phyloP scores from a whole-genome alignment of 2,888 invertebrate species.

The Liodrosophila aerea region DNA sequence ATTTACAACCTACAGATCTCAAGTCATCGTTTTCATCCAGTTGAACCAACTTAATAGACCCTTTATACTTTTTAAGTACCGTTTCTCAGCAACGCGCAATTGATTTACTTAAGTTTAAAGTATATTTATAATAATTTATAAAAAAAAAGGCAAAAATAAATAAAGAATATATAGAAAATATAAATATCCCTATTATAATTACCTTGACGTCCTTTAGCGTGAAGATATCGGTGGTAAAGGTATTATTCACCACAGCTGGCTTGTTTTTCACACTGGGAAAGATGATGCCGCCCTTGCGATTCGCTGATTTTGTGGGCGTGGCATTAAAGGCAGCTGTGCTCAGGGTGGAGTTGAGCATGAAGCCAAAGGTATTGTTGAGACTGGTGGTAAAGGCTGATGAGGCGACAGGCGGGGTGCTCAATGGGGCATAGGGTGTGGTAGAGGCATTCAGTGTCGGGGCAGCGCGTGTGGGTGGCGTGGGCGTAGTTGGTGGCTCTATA shows the following conservation, averaged over 20 bases:
- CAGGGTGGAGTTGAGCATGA: constrained; percentile 24
- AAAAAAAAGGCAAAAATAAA: not conserved
- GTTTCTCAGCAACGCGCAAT: too few relatives aligned
- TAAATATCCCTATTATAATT: not conserved
- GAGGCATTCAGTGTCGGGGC: constrained; percentile 4
- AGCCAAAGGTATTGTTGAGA: constrained; percentile 37
- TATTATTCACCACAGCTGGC: constrained; percentile 92
- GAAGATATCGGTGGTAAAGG: constrained; percentile 90
- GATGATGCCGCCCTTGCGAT: constrained; percentile 91
- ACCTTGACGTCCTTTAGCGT: constrained; percentile 93
- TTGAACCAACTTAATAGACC: too few relatives aligned
- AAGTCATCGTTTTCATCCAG: too few relatives aligned
- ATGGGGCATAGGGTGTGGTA: constrained; percentile 18
- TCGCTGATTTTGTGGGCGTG: constrained; percentile 81
- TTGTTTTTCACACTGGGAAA: constrained; percentile 96
- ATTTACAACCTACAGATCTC: too few relatives aligned
- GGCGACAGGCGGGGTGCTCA: constrained; percentile 19
- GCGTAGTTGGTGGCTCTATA: constrained; percentile 54
- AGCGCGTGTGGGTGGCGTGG: constrained; percentile 16
- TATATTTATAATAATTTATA: constrained; percentile 3
- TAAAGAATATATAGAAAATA: not conserved
- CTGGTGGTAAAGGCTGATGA: constrained; percentile 42
- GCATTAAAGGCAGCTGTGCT: constrained; percentile 43
- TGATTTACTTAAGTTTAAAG: not conserved
- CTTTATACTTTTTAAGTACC: constrained; percentile 2